Base-by-base conservation (phyloP, 2,113 vertebrate genomes). In the Rissa tridactyla region DNA sequence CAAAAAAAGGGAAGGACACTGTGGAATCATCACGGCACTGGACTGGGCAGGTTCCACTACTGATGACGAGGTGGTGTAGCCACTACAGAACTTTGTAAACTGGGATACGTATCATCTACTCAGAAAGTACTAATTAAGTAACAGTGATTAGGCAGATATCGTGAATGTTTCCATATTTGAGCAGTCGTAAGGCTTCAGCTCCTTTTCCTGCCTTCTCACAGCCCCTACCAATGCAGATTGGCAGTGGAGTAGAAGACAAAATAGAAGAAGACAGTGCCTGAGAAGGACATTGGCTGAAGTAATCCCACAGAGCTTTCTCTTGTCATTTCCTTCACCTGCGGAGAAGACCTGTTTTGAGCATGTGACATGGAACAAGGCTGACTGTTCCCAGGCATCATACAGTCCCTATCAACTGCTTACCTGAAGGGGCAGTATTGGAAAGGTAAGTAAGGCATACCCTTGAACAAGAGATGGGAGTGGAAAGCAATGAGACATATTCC, bases 11-110 rank as follows among this genome's bases (percentile, higher is more conserved):
- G 38, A 93, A 86, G 10, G 71, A 70, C n/a, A 8, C n/a, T 42
- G 2, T 71, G 83, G 55, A 81, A 81, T 21, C 27, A 83, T 49
- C 68, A 20, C 76, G 15, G 25, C 11, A 42, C 15, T 84, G 69
- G 10, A n/a, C 36, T 77, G 42, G 25, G 14, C 22, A 88, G 57
- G 36, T 5, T 47, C 29, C 30, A 60, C 12, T 44, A 18, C 7
- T 5, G 71, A 52, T 14, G 20, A 66, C 0, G 1, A 51, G 5
- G 27, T 51, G 23, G 15, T 2, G 3, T 12, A 49, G 25, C 20
- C 60, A 30, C 57, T 76, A 47, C 49, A 83, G 82, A 76, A 22
- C 8, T 2, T 0, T 29, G 29, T 47, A 44, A 44, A 51, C 13
- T 58, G 42, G 9, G 69, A 34, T 60, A 64, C 12, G 15, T 18